Percentiles rank a stretch among this genome's conserved stretches.
phyloP scores from a whole-genome alignment of 2,113 vertebrate species.

The Saguinus imperator region DNA sequence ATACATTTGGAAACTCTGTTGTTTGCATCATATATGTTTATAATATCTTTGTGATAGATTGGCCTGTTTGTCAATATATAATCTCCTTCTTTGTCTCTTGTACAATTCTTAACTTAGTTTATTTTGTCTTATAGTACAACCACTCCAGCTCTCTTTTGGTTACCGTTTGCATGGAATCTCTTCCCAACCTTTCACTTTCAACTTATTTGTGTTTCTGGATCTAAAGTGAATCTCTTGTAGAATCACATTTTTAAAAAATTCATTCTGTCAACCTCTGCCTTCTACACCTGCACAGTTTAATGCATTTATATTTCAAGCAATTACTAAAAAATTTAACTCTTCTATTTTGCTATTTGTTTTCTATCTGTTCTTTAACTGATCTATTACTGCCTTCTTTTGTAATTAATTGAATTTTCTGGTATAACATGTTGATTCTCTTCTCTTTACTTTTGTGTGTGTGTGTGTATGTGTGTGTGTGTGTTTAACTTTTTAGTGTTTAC shows the following conservation, averaged over 20 bases:
- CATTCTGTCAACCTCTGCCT: neutral
- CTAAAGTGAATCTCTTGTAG: neutral
- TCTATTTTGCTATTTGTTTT: neutral
- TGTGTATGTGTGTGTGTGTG: no score
- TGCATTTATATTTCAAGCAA: conserved; percentile 2
- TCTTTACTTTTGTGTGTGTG: neutral
- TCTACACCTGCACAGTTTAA: neutral
- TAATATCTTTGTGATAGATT: neutral
- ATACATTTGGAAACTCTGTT: neutral
- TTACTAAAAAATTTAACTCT: neutral
- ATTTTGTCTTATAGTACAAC: neutral
- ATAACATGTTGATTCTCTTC: neutral
- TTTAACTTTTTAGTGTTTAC: neutral
- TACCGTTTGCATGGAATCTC: neutral
- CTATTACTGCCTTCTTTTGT: neutral
- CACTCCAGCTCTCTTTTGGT: neutral
- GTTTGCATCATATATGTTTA: neutral
- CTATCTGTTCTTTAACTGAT: neutral
- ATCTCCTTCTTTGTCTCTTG: neutral
- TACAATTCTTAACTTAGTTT: neutral
- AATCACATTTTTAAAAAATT: neutral
- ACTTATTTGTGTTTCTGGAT: neutral
- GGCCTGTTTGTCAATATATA: neutral
- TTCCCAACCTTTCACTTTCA: neutral
- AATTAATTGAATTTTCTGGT: neutral